Base-by-base conservation (phyloP, 2,113 vertebrate genomes). In the Thunnus thynnus region DNA sequence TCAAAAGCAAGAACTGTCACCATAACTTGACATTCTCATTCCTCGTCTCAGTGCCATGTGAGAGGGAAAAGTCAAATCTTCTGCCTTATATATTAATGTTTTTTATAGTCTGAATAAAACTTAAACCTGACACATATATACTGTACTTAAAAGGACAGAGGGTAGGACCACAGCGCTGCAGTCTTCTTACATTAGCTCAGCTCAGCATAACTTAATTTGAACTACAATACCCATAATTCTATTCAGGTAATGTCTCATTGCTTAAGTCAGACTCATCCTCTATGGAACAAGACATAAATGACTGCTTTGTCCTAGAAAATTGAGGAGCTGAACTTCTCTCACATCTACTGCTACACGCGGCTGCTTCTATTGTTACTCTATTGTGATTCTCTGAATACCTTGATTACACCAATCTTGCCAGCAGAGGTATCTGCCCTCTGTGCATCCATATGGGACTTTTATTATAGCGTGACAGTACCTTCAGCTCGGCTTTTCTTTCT, bases 1-100 rank as follows among this genome's bases (percentile, higher is more conserved):
- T 95, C 92, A 95, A 91, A 94, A 91, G 86, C 82, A 62, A 1
- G 16, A 79, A 78, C 86, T 91, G 84, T 91, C 88, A 81, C 64
- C 68, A 81, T 14, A 80, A 66, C 78, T 80, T 86, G 86, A 87
- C 91, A 89, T 76, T 80, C 76, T 63, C 71, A 25, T 82, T 84
- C 78, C 64, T 56, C 56, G 58, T 6, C 70, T 41, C 32, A 6
- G 65, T 22, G 62, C 27, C 52, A 63, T 36, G 13, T 87, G 55
- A 73, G 62, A 74, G 65, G 62, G 9, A 86, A 76, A 75, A 63
- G 68, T 5, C 20, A 58, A 60, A 16, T 70, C 12, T 16, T 71
- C 46, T 14, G 16, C 17, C 0, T 0, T 54, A 46, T 54, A 11
- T 5, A 5, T 64, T 20, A 4, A 22, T 20, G 36, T 32, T 61